These are phyloP conservation scores for Lutjanus argentimaculatus DNA, from an alignment of 2,797 vertebrate species.

Conservation along the genomic window DNA sequence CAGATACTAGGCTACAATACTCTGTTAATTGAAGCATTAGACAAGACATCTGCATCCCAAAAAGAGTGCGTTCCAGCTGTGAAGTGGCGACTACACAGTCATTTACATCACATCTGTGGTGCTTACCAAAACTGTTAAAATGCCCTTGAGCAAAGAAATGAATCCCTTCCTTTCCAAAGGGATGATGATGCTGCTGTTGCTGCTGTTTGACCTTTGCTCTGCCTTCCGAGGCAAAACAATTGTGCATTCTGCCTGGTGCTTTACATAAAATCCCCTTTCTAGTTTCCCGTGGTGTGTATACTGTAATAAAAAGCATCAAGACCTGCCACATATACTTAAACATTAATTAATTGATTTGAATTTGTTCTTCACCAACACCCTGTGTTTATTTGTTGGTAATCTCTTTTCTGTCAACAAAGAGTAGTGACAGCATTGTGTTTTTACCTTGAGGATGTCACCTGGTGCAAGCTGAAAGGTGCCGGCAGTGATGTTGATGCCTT, in stretches of 20 bases:
- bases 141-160: constrained; percentile 53
- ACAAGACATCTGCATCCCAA: constrained; percentile 65
- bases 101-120: constrained; percentile 63
- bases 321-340: constrained; percentile 8
- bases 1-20: constrained; percentile 36
- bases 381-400: constrained; percentile 13
- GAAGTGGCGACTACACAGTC: constrained; percentile 40
- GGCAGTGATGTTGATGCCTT: constrained; percentile 96
- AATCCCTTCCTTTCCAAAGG: constrained; percentile 34
- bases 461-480: constrained; percentile 94
- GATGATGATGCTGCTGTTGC: constrained; percentile 10
- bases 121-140: constrained; percentile 56
- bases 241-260: constrained; percentile 26
- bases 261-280: constrained; percentile 1
- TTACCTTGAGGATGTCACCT: constrained; percentile 97
- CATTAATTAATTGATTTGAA: constrained; percentile 8
- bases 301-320: constrained; percentile 21
- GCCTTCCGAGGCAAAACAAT: constrained; percentile 39
- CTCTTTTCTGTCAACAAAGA: constrained; percentile 25
- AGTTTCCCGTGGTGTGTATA: background rate
- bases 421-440: constrained; percentile 29
- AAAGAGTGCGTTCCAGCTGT: constrained; percentile 56
- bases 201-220: constrained; percentile 49
- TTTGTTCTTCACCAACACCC: background rate
- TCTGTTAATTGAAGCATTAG: constrained; percentile 63